Conservation (phyloP, 2,888 invertebrate species). For the Halocaridina rubra region DNA sequence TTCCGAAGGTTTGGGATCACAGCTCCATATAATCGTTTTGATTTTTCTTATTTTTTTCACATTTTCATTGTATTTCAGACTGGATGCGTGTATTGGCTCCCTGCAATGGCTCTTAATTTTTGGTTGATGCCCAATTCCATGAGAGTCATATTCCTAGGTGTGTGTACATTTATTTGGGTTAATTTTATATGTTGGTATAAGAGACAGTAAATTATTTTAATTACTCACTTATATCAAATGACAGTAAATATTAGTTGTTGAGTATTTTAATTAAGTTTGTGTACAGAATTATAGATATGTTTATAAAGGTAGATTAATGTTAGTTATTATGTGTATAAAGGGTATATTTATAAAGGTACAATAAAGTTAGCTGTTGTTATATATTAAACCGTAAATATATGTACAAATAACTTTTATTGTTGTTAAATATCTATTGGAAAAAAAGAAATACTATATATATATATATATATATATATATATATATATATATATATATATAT, state of each 20-base stretch:
- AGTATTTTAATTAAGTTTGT: background rate
- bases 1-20: too few relatives aligned
- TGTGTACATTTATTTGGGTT: slow-evolving; percentile 42
- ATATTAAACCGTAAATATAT: background rate
- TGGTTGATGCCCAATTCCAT: slow-evolving; percentile 34
- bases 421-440: background rate
- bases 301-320: background rate
- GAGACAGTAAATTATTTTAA: slow-evolving; percentile 18
- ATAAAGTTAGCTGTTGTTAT: background rate
- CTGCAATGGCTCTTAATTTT: slow-evolving; percentile 51
- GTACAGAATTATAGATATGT: background rate
- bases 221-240: too few relatives aligned
- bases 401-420: background rate
- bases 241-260: background rate
- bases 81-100: slow-evolving; percentile 49
- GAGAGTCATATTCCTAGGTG: slow-evolving; percentile 37
- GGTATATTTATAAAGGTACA: background rate
- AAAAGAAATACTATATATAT: background rate
- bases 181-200: slow-evolving; percentile 56
- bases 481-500: background rate
- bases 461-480: background rate
- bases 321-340: background rate
- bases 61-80: background rate
- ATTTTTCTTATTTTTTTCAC: background rate
- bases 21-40: background rate